A percentile compares a stretch with the other conserved stretches of the same genome.
Conservation (phyloP, 2,113 vertebrate genomes). For the Oreochromis spilurus region DNA sequence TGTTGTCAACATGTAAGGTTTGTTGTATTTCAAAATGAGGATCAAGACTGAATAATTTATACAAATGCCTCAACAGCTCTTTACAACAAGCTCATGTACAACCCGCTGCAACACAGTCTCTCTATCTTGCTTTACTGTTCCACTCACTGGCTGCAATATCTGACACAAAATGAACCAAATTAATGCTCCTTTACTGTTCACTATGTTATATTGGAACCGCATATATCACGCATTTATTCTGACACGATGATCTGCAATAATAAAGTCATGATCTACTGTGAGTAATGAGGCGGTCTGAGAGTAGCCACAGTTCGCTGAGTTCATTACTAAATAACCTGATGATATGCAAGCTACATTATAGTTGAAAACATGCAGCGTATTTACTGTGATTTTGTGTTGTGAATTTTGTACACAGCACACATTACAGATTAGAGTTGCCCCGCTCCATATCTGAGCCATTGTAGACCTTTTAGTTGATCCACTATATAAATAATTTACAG, state of each 20-base stretch:
- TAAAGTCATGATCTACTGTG: slow-evolving; percentile 32
- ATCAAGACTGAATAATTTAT: slow-evolving; percentile 70
- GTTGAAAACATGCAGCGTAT: not conserved
- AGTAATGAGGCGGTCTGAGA: slow-evolving; percentile 45
- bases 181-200: slow-evolving; percentile 26
- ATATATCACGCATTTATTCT: slow-evolving; percentile 43
- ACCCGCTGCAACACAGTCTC: not conserved
- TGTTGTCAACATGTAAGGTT: slow-evolving; percentile 25
- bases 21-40: slow-evolving; percentile 57
- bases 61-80: slow-evolving; percentile 48
- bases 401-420: not conserved
- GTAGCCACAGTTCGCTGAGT: slow-evolving; percentile 29
- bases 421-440: not conserved
- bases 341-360: not conserved
- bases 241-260: slow-evolving; percentile 40
- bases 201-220: slow-evolving; percentile 21
- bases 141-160: not conserved
- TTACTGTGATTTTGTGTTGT: not conserved
- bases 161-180: slow-evolving; percentile 43
- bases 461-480: not conserved
- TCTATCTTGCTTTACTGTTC: not conserved
- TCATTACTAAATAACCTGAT: slow-evolving; percentile 49
- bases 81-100: slow-evolving; percentile 25
- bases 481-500: not conserved
- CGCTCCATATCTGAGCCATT: not conserved